Evolutionary conservation across 2,888 invertebrate species (phyloP).

Genomic region (Phorcus lineatus): DNA sequence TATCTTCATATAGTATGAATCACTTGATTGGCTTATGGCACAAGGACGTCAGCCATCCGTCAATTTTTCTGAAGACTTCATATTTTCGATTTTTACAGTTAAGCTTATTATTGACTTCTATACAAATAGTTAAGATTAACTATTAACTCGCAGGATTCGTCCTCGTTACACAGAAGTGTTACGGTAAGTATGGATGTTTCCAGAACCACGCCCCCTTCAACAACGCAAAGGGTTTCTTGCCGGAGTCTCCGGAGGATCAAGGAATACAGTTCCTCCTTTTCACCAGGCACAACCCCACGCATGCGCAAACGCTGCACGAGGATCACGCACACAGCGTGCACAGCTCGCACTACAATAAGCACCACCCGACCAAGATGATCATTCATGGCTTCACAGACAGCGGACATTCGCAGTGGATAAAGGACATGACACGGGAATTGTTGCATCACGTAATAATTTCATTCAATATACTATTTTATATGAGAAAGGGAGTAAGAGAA

Average conservation of each 20-base stretch:
- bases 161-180: constrained; percentile 30
- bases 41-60: too few relatives aligned
- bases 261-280: constrained; percentile 88
- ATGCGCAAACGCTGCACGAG: constrained; percentile 70
- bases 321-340: constrained; percentile 84
- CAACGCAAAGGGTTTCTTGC: constrained; percentile 29
- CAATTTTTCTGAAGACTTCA: too few relatives aligned
- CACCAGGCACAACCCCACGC: constrained; percentile 66
- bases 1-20: too few relatives aligned
- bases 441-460: constrained; percentile 85
- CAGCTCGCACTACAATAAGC: constrained; percentile 85
- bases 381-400: constrained; percentile 93
- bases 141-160: background rate
- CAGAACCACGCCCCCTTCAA: constrained; percentile 26
- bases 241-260: constrained; percentile 37
- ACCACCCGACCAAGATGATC: constrained; percentile 89
- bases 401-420: constrained; percentile 95
- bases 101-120: too few relatives aligned
- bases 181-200: constrained; percentile 38
- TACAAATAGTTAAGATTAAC: too few relatives aligned
- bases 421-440: constrained; percentile 92
- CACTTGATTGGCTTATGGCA: too few relatives aligned
- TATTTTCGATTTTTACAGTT: too few relatives aligned
- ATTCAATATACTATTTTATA: background rate
- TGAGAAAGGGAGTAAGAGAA: too few relatives aligned